Base-by-base conservation (phyloP, 2,888 invertebrate genomes). In the Drosophila recens region DNA sequence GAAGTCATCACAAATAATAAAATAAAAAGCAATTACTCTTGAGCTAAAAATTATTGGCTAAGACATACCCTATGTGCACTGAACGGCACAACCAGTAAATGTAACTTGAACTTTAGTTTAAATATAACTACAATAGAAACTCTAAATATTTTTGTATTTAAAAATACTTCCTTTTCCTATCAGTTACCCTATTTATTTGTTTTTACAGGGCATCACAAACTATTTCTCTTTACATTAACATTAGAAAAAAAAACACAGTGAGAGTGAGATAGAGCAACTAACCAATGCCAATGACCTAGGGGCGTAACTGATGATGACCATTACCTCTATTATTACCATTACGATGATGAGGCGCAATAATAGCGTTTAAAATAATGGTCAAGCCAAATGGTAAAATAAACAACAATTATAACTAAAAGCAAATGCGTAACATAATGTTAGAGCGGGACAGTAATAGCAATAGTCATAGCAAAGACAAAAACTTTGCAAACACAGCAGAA, bases 331-430 rank as follows among this genome's bases (percentile, higher is more conserved):
- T 45, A 58, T 69, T 69, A 40, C 23, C 51, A 72, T 54, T 62
- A 79, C 53, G 79, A 75, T 66, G 67, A 67, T 71, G 71, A 57
- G 54, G 72, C 69, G 70, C 64, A 73, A 79, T 83, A 68, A 78
- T 63, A 63, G 77, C 53, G 66, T 74, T 84, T 83, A 87, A 70
- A 72, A 68, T 84, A 89, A 87, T 89, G 63, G 71, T 62, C 59
- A 70, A 66, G 58, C 56, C 71, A 72, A 88, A 69, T 79, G 77
- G 49, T 72, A 67, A 75, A 67, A 67, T 72, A 87, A 87, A 84
- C 89, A 87, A 83, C 87, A 89, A 84, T 84, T 87, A 75, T 67
- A 75, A 67, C 54, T 64, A 74, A 87, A 78, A 78, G 87, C 87
- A 70, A 67, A 81, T 87, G 89, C 83, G 87, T 89, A 89, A 75